A percentile compares a stretch with the other conserved stretches of the same genome.
Evolutionary conservation across 2,888 invertebrate genomes (phyloP).

Genomic region (Andrena marginata): DNA sequence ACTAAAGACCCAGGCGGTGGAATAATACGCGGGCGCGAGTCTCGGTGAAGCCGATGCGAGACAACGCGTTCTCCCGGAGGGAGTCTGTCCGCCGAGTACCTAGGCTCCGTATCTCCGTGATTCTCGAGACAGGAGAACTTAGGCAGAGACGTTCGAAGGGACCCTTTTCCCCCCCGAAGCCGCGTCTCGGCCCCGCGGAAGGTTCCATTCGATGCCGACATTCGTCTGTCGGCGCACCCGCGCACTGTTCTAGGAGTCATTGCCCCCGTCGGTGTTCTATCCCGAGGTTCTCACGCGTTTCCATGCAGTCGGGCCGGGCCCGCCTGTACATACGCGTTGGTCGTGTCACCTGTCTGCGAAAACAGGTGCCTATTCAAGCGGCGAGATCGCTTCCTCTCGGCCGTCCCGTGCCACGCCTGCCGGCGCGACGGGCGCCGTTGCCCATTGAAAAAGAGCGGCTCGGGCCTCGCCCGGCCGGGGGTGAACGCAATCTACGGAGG

Average conservation of each 20-base stretch:
- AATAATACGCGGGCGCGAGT: too few species aligned
- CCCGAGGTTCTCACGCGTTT: slow-evolving; percentile 70
- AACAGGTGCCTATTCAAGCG: slow-evolving; percentile 80
- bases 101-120: slow-evolving; percentile 13
- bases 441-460: slow-evolving; percentile 35
- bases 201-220: slow-evolving; percentile 48
- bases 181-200: slow-evolving; percentile 22
- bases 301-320: slow-evolving; percentile 34
- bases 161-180: slow-evolving; percentile 27
- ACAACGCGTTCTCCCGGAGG: slow-evolving; percentile 6
- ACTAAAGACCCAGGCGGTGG: too few species aligned
- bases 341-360: slow-evolving; percentile 76
- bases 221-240: slow-evolving; percentile 55
- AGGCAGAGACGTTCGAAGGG: slow-evolving; percentile 35
- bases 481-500: slow-evolving; percentile 1
- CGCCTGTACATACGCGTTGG: slow-evolving; percentile 53
- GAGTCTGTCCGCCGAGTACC: slow-evolving; percentile 21
- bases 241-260: slow-evolving; percentile 66
- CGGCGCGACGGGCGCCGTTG: slow-evolving; percentile 49
- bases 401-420: slow-evolving; percentile 28
- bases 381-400: slow-evolving; percentile 57
- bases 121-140: slow-evolving; percentile 39
- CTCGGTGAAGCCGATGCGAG: background rate
- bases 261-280: slow-evolving; percentile 68
- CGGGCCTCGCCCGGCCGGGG: slow-evolving; percentile 22